Evolutionary conservation across 2,113 vertebrate genomes (phyloP).

Genomic region (Paramormyrops kingsleyae): DNA sequence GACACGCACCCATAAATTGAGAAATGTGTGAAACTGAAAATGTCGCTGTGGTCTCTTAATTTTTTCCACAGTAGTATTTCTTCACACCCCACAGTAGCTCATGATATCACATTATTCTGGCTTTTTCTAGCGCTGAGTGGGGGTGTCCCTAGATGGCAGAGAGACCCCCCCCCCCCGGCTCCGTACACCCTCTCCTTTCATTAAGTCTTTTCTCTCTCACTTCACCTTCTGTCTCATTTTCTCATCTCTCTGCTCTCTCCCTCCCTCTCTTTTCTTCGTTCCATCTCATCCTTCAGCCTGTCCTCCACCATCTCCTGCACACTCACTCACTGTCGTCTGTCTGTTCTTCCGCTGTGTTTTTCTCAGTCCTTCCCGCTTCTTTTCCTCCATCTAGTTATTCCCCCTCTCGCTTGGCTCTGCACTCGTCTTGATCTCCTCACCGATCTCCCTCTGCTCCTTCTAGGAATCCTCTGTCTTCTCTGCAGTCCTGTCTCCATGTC

Average conservation of each 20-base stretch:
- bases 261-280: neutral
- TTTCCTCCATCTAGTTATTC: constrained; percentile 4
- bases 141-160: neutral
- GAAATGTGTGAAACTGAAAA: neutral
- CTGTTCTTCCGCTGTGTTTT: neutral
- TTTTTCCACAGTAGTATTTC: neutral
- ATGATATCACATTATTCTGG: neutral
- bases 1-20: neutral
- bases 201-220: neutral
- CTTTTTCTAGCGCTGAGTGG: neutral
- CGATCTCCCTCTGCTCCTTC: constrained; percentile 17
- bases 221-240: neutral
- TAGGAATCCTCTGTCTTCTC: neutral
- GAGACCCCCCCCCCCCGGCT: neutral
- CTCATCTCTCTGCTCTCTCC: neutral
- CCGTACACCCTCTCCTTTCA: neutral
- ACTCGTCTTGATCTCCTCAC: neutral
- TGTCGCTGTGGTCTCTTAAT: neutral
- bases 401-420: neutral
- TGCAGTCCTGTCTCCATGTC: neutral
- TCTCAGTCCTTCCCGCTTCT: constrained; percentile 16
- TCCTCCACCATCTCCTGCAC: neutral
- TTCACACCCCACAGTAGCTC: neutral
- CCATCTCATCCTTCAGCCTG: constrained; percentile 15
- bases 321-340: constrained; percentile 9